Evolutionary conservation across 1,140 invertebrate genomes (phyloP), one percentile per base, ranked within the genome.

Genomic region (Trachymyrmex cornetzi): DNA sequence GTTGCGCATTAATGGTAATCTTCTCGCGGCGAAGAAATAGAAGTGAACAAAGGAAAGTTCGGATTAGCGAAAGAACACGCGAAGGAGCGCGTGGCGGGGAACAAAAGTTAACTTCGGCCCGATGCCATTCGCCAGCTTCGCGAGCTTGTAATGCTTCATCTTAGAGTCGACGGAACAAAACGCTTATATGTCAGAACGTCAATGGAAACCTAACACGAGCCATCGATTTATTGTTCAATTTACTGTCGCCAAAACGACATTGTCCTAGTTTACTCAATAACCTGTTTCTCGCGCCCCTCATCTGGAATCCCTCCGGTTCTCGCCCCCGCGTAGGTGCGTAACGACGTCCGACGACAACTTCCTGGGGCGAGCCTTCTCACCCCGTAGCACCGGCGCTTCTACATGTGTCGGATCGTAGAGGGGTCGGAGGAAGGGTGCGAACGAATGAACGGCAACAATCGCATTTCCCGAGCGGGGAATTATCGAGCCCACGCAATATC

Each of bases 391-490:
- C 71, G 55, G 30, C 53, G 55, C 50, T 86, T 77, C 79, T 90
- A 81, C 69, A 81, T 69, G 66, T 61, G 84, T 64, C 77, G 87
- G 81, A 88, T 85, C 88, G 89, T 82, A 86, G 24, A 86, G 63
- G 55, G 48, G 30, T 30, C 27, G 57, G 77, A 90, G 88, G 79
- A 86, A 75, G 77, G 85, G 74, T 69, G 77, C 57, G 48, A 27
- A 71, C 64, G 77, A 85, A 77, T 85, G 74, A 75, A 66, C 80
- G 64, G 69, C 79, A 91, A 92, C 93, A 94, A 94, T 94, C 88
- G 92, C 86, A 94, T 94, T 94, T 94, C 93, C 91, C 89, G 88
- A 90, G 64, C 71, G 92, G 91, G 91, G 92, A 94, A 94, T 94
- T 93, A 93, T 91, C 86, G 74, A 82, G 71, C 88, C 84, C 86